These are phyloP conservation scores for Cephalopachus bancanus DNA, from an alignment of 2,797 vertebrate genomes.

Conservation along the genomic window DNA sequence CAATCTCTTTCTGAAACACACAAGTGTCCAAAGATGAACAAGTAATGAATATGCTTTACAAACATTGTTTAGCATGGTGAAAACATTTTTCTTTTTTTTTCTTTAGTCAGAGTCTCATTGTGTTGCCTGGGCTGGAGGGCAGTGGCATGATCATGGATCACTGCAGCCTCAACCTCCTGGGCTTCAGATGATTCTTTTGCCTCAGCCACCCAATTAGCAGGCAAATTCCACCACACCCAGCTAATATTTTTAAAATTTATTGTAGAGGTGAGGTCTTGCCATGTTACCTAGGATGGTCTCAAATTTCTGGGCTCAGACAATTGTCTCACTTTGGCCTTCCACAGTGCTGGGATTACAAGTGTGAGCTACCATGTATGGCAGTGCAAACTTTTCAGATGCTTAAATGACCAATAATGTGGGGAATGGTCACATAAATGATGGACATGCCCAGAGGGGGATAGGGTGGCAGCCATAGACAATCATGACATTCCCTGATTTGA, in stretches of 20 bases:
- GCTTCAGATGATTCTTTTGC: too few relatives aligned
- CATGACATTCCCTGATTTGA: too few relatives aligned
- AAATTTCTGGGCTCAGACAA: neutral
- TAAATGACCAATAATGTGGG: neutral
- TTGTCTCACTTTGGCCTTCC: neutral
- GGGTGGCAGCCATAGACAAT: neutral
- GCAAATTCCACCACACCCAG: fast-evolving
- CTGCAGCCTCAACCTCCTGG: too few relatives aligned
- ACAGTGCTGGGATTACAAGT: neutral
- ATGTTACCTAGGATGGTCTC: neutral
- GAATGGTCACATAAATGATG: neutral
- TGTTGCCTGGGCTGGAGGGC: too few relatives aligned
- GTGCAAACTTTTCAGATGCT: neutral
- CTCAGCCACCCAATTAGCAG: neutral
- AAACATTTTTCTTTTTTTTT: too few relatives aligned
- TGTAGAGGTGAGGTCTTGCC: neutral
- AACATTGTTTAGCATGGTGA: too few relatives aligned
- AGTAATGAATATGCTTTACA: too few relatives aligned
- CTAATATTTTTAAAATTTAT: neutral
- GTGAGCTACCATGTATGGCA: neutral
- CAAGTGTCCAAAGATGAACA: too few relatives aligned
- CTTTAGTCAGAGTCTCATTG: too few relatives aligned
- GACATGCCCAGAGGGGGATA: too few relatives aligned
- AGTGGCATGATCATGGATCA: too few relatives aligned
- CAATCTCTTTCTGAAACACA: too few relatives aligned